phyloP scores from a whole-genome alignment of 2,888 invertebrate species.

The Drosophila koepferae region DNA sequence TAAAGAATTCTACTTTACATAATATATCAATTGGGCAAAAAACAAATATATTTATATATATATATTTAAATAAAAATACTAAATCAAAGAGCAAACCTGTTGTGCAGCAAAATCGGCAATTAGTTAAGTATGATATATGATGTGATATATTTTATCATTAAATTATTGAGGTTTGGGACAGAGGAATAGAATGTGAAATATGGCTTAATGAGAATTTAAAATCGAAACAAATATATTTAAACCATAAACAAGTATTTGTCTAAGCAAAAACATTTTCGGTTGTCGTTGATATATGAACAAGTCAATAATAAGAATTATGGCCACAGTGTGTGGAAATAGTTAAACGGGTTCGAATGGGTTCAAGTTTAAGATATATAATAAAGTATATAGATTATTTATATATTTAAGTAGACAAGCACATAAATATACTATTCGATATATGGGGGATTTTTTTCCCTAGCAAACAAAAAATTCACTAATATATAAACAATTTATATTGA shows the following conservation, averaged over 20 bases:
- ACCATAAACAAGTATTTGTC: neutral
- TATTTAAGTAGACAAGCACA: neutral
- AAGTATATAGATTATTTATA: neutral
- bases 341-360: neutral
- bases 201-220: neutral
- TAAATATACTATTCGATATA: neutral
- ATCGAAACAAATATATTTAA: neutral
- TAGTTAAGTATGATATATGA: slow-evolving; percentile 3
- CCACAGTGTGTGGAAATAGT: neutral
- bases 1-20: neutral
- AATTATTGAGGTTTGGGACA: neutral
- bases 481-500: neutral
- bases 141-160: slow-evolving; percentile 14
- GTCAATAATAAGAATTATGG: slow-evolving; percentile 1
- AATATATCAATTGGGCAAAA: neutral
- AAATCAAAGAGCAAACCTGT: slow-evolving; percentile 3
- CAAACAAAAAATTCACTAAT: neutral
- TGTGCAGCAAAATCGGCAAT: neutral
- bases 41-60: neutral
- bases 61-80: neutral
- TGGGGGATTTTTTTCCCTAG: neutral
- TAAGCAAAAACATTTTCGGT: neutral
- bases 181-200: neutral
- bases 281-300: slow-evolving; percentile 5
- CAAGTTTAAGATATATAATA: neutral